Percentiles rank a stretch among this genome's conserved stretches.
phyloP scores from a whole-genome alignment of 2,113 vertebrate species.

The Oryzias curvinotus region DNA sequence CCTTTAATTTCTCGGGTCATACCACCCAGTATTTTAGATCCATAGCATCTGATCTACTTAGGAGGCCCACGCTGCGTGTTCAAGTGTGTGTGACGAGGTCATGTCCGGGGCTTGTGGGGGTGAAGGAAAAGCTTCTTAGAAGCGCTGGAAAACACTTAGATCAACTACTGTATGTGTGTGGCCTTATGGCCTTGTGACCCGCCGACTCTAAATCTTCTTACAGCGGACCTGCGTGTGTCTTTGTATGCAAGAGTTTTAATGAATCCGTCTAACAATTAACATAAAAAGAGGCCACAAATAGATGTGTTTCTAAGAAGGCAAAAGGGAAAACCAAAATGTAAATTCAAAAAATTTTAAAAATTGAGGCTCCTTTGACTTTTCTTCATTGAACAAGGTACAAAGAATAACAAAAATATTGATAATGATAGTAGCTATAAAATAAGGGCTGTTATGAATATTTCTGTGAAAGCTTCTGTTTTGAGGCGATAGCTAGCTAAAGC shows the following conservation, averaged over 20 bases:
- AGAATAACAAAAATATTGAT: too few species aligned
- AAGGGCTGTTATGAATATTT: too few species aligned
- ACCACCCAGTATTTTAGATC: slow-evolving; percentile 66
- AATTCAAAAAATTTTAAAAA: too few species aligned
- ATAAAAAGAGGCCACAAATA: not conserved
- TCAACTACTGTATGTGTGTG: slow-evolving; percentile 51
- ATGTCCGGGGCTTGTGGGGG: slow-evolving; percentile 50
- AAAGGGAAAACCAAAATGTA: too few species aligned
- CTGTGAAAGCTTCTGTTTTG: too few species aligned
- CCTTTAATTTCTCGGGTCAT: slow-evolving; percentile 46
- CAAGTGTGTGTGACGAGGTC: slow-evolving; percentile 61
- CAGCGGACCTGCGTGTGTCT: slow-evolving; percentile 1
- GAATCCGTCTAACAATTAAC: not conserved
- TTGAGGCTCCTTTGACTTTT: too few species aligned
- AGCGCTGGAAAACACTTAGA: slow-evolving; percentile 62
- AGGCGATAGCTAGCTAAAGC: too few species aligned
- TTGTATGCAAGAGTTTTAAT: not conserved
- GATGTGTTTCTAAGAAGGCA: not conserved
- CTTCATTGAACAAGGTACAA: too few species aligned
- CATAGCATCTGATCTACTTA: slow-evolving; percentile 72
- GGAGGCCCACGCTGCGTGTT: slow-evolving; percentile 38
- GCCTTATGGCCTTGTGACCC: slow-evolving; percentile 59
- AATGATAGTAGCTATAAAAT: too few species aligned
- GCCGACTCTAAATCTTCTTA: slow-evolving; percentile 36
- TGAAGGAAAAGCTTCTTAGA: slow-evolving; percentile 62